Conservation (phyloP, 2,888 invertebrate species). For the Pseudococcus jackbeardsleyi region DNA sequence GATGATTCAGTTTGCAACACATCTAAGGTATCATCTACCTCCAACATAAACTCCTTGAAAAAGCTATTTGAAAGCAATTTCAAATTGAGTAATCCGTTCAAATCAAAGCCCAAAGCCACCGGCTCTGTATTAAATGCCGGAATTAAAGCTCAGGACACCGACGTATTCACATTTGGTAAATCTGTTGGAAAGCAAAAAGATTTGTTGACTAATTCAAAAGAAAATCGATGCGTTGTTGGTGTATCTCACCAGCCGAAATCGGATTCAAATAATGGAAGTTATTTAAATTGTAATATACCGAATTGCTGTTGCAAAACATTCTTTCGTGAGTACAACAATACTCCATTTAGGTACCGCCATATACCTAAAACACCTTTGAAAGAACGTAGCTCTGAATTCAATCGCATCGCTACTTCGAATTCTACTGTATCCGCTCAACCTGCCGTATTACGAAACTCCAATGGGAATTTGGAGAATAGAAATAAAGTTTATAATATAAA, state of each 20-base stretch:
- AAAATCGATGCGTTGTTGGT: neutral
- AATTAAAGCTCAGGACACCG: neutral
- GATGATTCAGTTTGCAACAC: constrained; percentile 46
- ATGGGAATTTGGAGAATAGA: neutral
- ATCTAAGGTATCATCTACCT: constrained; percentile 41
- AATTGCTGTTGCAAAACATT: constrained; percentile 65
- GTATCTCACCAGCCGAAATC: neutral
- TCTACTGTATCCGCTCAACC: neutral
- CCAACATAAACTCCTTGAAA: constrained; percentile 46
- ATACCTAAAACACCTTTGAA: constrained; percentile 41
- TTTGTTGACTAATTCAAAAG: neutral
- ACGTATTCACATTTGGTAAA: neutral
- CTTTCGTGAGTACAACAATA: constrained; percentile 54
- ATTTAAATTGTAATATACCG: constrained; percentile 55
- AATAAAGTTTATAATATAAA: constrained; percentile 28
- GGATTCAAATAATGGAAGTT: neutral
- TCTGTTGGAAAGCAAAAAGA: neutral
- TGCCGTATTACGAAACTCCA: neutral
- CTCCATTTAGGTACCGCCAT: constrained; percentile 41
- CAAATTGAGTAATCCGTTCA: constrained; percentile 60
- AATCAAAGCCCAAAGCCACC: constrained; percentile 29
- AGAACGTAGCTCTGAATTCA: constrained; percentile 56
- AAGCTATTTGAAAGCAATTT: constrained; percentile 59
- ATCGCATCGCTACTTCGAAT: constrained; percentile 8
- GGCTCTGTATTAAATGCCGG: neutral